Percentiles rank a stretch among this genome's conserved stretches.
phyloP scores from a whole-genome alignment of 1,140 invertebrate species.

The Hormaphis cornu region DNA sequence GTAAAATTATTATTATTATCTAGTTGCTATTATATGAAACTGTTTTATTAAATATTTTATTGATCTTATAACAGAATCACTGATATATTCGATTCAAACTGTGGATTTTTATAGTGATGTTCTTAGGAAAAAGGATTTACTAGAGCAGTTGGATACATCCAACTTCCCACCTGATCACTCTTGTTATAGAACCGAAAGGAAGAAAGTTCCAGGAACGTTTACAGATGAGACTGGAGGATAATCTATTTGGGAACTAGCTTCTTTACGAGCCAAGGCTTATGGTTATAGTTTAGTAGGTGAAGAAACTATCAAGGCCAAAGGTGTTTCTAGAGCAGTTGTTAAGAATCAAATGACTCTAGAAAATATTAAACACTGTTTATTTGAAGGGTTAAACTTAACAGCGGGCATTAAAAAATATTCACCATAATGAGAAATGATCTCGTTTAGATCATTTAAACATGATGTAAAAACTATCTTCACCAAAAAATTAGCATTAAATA shows the following conservation, averaged over 20 bases:
- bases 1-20: slow-evolving; percentile 42
- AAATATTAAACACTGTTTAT: slow-evolving; percentile 36
- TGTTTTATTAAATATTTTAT: slow-evolving; percentile 25
- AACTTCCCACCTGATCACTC: neutral
- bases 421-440: neutral
- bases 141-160: neutral
- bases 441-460: neutral
- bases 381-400: neutral
- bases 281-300: slow-evolving; percentile 41
- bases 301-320: neutral
- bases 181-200: neutral
- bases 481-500: neutral
- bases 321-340: neutral
- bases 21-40: slow-evolving; percentile 34
- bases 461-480: neutral
- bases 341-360: neutral
- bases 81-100: neutral
- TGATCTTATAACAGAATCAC: slow-evolving; percentile 40
- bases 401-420: neutral
- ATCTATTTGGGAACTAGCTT: neutral
- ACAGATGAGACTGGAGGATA: slow-evolving; percentile 40
- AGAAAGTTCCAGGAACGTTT: slow-evolving; percentile 45
- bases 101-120: neutral
- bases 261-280: neutral
- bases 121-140: neutral